Evolutionary conservation across 2,113 vertebrate species (phyloP).

Genomic region (Clarias gariepinus): DNA sequence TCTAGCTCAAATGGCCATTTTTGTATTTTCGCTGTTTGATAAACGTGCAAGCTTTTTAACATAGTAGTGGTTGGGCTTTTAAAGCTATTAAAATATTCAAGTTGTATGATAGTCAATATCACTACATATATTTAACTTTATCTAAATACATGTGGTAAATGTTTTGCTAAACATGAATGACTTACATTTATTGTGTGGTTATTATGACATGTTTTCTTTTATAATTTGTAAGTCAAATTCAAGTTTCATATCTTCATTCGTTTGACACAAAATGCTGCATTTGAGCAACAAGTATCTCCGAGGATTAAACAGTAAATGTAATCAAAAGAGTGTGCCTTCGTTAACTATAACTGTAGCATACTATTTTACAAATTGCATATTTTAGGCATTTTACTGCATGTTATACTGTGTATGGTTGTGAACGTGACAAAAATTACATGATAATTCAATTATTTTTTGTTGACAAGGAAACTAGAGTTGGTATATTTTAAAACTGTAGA

Average conservation of each 20-base stretch:
- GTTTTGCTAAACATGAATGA: background rate
- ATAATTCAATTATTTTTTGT: background rate
- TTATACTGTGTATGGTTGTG: too few relatives aligned
- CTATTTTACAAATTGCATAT: too few relatives aligned
- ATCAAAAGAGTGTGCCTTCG: background rate
- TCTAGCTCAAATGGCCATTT: background rate
- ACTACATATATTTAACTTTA: background rate
- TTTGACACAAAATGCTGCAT: background rate
- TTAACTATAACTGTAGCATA: background rate
- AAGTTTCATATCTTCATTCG: background rate
- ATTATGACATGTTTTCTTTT: background rate
- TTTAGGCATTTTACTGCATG: too few relatives aligned
- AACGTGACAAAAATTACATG: too few relatives aligned
- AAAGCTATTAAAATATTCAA: background rate
- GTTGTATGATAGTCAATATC: background rate
- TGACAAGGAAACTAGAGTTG: background rate
- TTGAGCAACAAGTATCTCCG: constrained; percentile 17
- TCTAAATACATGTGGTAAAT: background rate
- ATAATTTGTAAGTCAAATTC: background rate
- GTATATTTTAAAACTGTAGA: background rate
- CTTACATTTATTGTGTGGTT: background rate
- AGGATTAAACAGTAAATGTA: background rate
- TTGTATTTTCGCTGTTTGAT: background rate
- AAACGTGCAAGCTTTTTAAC: background rate
- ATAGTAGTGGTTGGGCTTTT: background rate